Base-by-base conservation (phyloP, 2,113 vertebrate species). In the Paralichthys olivaceus region DNA sequence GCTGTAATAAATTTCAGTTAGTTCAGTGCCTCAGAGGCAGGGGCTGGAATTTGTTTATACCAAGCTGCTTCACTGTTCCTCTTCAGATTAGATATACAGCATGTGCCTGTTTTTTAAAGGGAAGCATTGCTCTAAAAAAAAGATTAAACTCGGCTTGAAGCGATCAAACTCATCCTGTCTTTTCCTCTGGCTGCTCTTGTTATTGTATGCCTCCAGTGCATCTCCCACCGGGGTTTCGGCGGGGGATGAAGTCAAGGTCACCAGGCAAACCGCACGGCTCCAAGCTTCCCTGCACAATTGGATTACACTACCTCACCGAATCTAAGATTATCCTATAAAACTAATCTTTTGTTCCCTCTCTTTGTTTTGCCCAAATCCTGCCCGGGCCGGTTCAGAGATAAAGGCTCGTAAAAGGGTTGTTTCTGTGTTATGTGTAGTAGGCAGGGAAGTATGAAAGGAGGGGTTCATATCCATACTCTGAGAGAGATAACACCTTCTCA, bases 211-310 rank as follows among this genome's bases (percentile, higher is more conserved):
- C 55, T 64, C n/a, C 43, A 19, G 49, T 76, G 40, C 28, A 74
- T 49, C 25, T 73, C 20, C 67, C 72, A 79, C 32, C 45, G 62
- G 58, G 72, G 76, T 76, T 61, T 84, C 29, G 49, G 55, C 45
- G 49, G 49, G 56, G 17, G 54, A 53, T 60, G 37, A 77, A 84
- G 72, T 86, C 89, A 89, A 90, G 90, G 90, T 91, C 89, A 87
- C 57, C 29, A 58, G 57, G 53, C 19, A 75, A 71, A 80, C 68
- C 64, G 43, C 51, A 17, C 2, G 4, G 47, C 70, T 82, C 37
- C 3, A 22, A 57, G 72, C 43, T 43, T 79, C 47, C 47, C 47
- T 64, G n/a, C 58, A 51, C n/a, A 62, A 6, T 72, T 0, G 12
- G 57, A 78, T 81, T 81, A 59, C 11, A 37, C 47, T 23, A 29